phyloP scores from a whole-genome alignment of 2,113 vertebrate species.

The Poeciliopsis retropinna region DNA sequence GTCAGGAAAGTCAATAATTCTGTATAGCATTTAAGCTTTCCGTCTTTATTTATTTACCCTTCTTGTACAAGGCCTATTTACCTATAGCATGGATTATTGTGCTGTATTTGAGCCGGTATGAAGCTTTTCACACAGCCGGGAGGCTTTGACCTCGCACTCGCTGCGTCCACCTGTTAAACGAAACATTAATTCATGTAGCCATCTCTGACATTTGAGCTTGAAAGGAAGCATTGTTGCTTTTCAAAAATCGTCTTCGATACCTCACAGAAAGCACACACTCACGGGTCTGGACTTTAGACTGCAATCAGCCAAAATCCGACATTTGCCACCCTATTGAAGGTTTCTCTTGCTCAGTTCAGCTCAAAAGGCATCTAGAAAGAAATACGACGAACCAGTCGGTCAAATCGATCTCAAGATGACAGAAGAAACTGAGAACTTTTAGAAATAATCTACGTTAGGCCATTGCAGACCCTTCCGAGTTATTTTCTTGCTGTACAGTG shows the following conservation, averaged over 20 bases:
- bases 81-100: neutral
- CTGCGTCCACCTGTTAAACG: slow-evolving; percentile 6
- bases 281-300: slow-evolving; percentile 8
- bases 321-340: neutral
- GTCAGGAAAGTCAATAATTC: neutral
- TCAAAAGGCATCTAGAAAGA: slow-evolving; percentile 17
- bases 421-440: neutral
- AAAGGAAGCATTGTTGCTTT: slow-evolving; percentile 39
- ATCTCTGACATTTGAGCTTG: slow-evolving; percentile 5
- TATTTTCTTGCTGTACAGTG: neutral
- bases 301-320: slow-evolving; percentile 7
- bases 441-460: too few relatives aligned
- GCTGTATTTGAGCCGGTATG: slow-evolving; percentile 11
- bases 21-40: neutral
- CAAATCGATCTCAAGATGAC: neutral
- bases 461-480: neutral
- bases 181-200: slow-evolving; percentile 1
- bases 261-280: neutral
- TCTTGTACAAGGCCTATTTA: slow-evolving; percentile 3
- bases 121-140: slow-evolving; percentile 16
- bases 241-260: slow-evolving; percentile 19
- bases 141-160: slow-evolving; percentile 16
- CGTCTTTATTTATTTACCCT: neutral
- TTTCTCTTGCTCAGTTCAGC: neutral
- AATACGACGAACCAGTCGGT: neutral